A percentile compares a stretch with the other conserved stretches of the same genome.
phyloP scores from a whole-genome alignment of 2,113 vertebrate species.

The Anarhynchus alexandrinus region DNA sequence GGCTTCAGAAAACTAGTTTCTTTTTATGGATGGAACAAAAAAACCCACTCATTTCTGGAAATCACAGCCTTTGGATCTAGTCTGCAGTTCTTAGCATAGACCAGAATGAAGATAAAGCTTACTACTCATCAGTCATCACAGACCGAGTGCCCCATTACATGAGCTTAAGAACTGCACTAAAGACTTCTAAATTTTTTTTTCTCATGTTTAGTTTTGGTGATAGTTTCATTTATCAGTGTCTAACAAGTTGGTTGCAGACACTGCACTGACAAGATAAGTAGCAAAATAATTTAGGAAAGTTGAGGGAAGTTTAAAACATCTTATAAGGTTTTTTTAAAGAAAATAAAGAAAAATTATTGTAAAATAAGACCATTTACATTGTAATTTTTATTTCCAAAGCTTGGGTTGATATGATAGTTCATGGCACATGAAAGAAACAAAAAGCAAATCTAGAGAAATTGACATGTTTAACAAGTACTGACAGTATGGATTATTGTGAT shows the following conservation, averaged over 20 bases:
- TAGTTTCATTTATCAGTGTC: background rate
- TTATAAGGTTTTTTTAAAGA: background rate
- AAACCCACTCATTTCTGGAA: background rate
- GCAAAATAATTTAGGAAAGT: background rate
- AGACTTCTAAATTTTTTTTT: background rate
- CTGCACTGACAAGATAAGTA: background rate
- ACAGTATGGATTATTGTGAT: background rate
- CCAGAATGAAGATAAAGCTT: background rate
- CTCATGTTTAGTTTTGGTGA: background rate
- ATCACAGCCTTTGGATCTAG: background rate
- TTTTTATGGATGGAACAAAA: background rate
- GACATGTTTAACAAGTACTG: background rate
- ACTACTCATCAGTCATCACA: too few species aligned
- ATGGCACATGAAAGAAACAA: background rate
- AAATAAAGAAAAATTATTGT: background rate
- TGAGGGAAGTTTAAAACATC: background rate
- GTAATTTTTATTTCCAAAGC: slow-evolving; percentile 46
- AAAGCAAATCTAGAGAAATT: background rate
- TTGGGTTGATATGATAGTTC: background rate
- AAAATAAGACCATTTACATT: background rate
- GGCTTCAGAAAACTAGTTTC: background rate
- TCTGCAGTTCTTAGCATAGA: background rate
- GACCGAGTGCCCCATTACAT: background rate
- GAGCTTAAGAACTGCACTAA: background rate
- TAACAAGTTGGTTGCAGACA: background rate